phyloP scores from a whole-genome alignment of 2,113 vertebrate species.

The Oxygymnocypris stewartii region DNA sequence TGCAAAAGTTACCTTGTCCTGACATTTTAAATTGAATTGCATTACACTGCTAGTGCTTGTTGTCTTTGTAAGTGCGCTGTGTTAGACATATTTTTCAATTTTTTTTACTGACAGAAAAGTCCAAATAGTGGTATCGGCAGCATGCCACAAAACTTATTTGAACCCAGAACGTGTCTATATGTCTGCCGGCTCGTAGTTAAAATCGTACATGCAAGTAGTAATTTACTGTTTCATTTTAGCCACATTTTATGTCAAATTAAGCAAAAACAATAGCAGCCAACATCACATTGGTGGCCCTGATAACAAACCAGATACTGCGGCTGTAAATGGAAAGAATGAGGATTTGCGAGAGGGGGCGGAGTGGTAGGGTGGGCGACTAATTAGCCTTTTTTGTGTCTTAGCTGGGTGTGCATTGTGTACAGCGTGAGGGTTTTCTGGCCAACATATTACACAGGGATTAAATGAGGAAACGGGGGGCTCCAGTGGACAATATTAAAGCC shows the following conservation, averaged over 20 bases:
- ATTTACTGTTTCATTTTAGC: background rate
- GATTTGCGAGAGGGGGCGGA: slow-evolving; percentile 52
- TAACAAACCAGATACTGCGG: slow-evolving; percentile 52
- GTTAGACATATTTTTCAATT: background rate
- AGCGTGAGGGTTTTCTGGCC: slow-evolving; percentile 52
- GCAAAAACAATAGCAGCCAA: slow-evolving; percentile 47
- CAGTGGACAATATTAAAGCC: slow-evolving; percentile 48
- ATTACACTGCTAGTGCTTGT: background rate
- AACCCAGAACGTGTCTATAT: background rate
- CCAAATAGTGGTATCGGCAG: background rate
- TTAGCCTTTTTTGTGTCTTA: slow-evolving; percentile 62
- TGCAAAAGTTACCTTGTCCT: background rate
- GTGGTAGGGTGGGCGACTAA: slow-evolving; percentile 53
- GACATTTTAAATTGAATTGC: background rate
- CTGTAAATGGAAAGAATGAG: slow-evolving; percentile 37
- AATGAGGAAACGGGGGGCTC: slow-evolving; percentile 31
- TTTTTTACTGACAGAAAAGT: background rate
- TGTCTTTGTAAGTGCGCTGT: background rate
- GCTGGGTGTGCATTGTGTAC: slow-evolving; percentile 51
- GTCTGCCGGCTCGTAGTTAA: background rate
- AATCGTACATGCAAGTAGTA: background rate
- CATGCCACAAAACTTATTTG: background rate
- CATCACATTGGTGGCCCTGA: slow-evolving; percentile 26
- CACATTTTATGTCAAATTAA: slow-evolving; percentile 34
- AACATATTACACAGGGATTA: slow-evolving; percentile 55